A percentile compares a stretch with the other conserved stretches of the same genome.
These are phyloP conservation scores for Drosophila pallidifrons DNA, from an alignment of 1,140 invertebrate species.

Conservation along the genomic window DNA sequence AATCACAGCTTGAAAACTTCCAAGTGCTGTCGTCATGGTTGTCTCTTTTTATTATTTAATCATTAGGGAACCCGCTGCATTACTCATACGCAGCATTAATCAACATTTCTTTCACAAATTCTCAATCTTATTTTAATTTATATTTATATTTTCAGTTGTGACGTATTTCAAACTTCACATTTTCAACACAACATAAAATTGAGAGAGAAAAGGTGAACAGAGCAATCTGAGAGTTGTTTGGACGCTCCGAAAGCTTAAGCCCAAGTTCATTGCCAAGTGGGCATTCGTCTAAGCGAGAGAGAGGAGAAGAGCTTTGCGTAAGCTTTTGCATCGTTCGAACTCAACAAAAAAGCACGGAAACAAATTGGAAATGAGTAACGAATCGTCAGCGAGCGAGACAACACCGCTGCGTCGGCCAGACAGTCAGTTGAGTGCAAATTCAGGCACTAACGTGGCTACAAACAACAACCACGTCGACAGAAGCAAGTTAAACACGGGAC, in stretches of 20 bases:
- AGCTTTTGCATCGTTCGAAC: slow-evolving; percentile 50
- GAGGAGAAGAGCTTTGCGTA: slow-evolving; percentile 49
- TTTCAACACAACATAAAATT: slow-evolving; percentile 36
- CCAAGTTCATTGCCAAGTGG: slow-evolving; percentile 71
- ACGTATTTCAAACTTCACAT: slow-evolving; percentile 20
- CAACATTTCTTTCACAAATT: slow-evolving; percentile 32
- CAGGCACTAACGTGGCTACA: slow-evolving; percentile 64
- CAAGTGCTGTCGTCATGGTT: slow-evolving; percentile 37
- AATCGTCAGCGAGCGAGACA: slow-evolving; percentile 71
- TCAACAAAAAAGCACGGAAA: slow-evolving; percentile 44
- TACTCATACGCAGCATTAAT: slow-evolving; percentile 52
- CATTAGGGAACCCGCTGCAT: slow-evolving; percentile 54
- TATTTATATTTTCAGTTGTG: slow-evolving; percentile 2
- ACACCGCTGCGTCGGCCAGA: slow-evolving; percentile 77
- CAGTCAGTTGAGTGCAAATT: slow-evolving; percentile 29
- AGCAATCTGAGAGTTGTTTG: slow-evolving; percentile 21
- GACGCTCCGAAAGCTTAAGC: slow-evolving; percentile 34
- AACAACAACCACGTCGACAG: slow-evolving; percentile 32
- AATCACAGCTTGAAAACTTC: slow-evolving; percentile 16
- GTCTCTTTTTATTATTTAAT: slow-evolving; percentile 30
- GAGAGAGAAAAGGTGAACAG: slow-evolving; percentile 5
- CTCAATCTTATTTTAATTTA: slow-evolving; percentile 14
- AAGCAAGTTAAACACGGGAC: slow-evolving; percentile 16
- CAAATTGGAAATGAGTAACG: slow-evolving; percentile 78
- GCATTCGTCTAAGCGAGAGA: slow-evolving; percentile 24